These are phyloP conservation scores for Synanthedon formicaeformis DNA, from an alignment of 2,888 invertebrate species.

Conservation along the genomic window DNA sequence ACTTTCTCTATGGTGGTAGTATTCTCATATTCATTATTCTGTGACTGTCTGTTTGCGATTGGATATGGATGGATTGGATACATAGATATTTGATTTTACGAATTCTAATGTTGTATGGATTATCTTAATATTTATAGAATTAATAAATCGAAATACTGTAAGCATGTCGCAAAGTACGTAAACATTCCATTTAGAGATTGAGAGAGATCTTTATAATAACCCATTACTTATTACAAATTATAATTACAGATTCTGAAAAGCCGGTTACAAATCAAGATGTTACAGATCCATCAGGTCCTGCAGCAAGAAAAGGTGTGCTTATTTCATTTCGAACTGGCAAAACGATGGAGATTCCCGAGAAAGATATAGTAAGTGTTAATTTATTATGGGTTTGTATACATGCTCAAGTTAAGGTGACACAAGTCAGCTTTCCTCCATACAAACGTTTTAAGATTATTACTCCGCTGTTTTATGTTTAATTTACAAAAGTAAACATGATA, in stretches of 20 bases:
- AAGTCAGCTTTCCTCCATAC: too few species aligned
- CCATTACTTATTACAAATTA: background rate
- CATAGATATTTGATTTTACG: too few species aligned
- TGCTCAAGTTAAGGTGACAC: too few species aligned
- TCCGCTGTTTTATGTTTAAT: too few species aligned
- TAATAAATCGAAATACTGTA: background rate
- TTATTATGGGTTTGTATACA: too few species aligned
- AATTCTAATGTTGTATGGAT: background rate
- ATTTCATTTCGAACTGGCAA: conserved; percentile 86
- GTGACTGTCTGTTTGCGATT: too few species aligned
- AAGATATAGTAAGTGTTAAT: conserved; percentile 77
- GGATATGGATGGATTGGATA: too few species aligned
- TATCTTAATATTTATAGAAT: background rate
- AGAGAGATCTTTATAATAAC: background rate
- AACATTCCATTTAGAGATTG: background rate
- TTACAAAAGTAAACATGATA: too few species aligned
- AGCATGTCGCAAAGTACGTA: conserved; percentile 52
- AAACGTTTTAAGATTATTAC: too few species aligned
- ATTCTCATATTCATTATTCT: too few species aligned
- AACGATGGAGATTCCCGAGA: conserved; percentile 87
- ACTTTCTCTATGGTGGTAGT: too few species aligned
- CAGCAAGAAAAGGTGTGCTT: conserved; percentile 82
- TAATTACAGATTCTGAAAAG: conserved; percentile 55
- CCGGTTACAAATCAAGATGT: conserved; percentile 46
- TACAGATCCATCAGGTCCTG: conserved; percentile 82